Evolutionary conservation across 2,888 invertebrate species (phyloP).

Genomic region (Synergus gifuensis): DNA sequence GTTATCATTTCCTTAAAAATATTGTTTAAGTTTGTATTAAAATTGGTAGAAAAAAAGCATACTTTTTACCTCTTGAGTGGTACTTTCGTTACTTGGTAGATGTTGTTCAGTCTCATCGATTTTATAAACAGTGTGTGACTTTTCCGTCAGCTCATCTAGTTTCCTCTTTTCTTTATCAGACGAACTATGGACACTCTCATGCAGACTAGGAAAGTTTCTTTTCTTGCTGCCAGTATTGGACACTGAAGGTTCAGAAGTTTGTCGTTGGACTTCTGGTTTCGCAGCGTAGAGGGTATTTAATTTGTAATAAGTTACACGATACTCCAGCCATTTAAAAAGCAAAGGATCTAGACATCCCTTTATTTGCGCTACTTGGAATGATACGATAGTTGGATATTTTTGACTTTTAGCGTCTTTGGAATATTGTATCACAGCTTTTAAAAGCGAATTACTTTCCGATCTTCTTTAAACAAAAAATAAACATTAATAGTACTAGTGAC

Average conservation of each 20-base stretch:
- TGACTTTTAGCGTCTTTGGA: constrained; percentile 69
- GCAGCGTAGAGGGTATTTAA: constrained; percentile 57
- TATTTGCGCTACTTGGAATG: constrained; percentile 79
- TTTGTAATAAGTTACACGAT: constrained; percentile 75
- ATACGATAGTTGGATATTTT: constrained; percentile 78
- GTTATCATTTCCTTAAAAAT: background rate
- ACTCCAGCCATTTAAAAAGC: constrained; percentile 83
- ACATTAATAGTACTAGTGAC: background rate
- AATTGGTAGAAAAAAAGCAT: constrained; percentile 23
- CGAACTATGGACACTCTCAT: constrained; percentile 75
- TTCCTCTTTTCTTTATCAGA: constrained; percentile 73
- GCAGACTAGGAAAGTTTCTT: constrained; percentile 71
- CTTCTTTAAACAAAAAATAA: constrained; percentile 53
- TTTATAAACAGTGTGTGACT: constrained; percentile 62
- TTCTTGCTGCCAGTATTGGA: constrained; percentile 69
- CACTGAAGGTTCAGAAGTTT: constrained; percentile 65
- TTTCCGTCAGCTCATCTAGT: constrained; percentile 61
- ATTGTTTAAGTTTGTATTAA: background rate
- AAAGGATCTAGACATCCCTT: constrained; percentile 82
- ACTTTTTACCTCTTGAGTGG: constrained; percentile 61
- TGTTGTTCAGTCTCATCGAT: constrained; percentile 61
- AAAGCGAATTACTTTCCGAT: constrained; percentile 61
- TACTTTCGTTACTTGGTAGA: constrained; percentile 55
- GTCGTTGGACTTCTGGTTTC: constrained; percentile 58
- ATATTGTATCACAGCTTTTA: constrained; percentile 72